A percentile compares a stretch with the other conserved stretches of the same genome.
These are phyloP conservation scores for Tricholaema leucomelas DNA, from an alignment of 2,113 vertebrate genomes.

Conservation along the genomic window DNA sequence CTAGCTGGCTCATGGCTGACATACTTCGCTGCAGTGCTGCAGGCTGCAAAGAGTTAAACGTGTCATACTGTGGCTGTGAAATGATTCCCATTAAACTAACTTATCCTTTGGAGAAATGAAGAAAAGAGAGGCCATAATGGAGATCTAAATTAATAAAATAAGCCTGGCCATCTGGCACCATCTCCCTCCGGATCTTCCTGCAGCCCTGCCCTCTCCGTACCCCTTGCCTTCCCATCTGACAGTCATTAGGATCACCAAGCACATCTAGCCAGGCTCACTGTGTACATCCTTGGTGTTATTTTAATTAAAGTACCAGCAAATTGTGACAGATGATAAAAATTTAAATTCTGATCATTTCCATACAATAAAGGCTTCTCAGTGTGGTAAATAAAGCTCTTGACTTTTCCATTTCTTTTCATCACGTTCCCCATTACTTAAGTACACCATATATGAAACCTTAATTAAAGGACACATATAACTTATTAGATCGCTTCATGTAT, in stretches of 20 bases:
- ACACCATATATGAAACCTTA: not conserved
- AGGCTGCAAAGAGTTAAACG: not conserved
- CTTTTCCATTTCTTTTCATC: constrained; percentile 13
- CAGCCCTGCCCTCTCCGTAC: not conserved
- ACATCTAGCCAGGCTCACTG: not conserved
- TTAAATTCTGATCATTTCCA: constrained; percentile 36
- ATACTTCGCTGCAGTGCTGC: fast-evolving
- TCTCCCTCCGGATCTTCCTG: constrained; percentile 38
- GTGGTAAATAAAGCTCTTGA: not conserved
- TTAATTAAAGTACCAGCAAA: constrained; percentile 50
- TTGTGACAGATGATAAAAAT: constrained; percentile 33
- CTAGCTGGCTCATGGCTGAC: fast-evolving
- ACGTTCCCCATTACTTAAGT: not conserved
- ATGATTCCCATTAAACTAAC: not conserved
- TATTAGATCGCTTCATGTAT: not conserved
- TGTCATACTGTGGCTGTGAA: not conserved
- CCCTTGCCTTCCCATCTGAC: constrained; percentile 50
- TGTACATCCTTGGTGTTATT: not conserved
- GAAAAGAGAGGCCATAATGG: constrained; percentile 5
- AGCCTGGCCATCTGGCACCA: constrained; percentile 59
- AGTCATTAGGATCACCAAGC: not conserved
- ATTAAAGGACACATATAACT: not conserved
- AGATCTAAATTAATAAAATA: constrained; percentile 63
- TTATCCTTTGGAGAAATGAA: constrained; percentile 24
- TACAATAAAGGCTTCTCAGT: not conserved